phyloP scores from a whole-genome alignment of 2,113 vertebrate species.

The Centropus unirufus region DNA sequence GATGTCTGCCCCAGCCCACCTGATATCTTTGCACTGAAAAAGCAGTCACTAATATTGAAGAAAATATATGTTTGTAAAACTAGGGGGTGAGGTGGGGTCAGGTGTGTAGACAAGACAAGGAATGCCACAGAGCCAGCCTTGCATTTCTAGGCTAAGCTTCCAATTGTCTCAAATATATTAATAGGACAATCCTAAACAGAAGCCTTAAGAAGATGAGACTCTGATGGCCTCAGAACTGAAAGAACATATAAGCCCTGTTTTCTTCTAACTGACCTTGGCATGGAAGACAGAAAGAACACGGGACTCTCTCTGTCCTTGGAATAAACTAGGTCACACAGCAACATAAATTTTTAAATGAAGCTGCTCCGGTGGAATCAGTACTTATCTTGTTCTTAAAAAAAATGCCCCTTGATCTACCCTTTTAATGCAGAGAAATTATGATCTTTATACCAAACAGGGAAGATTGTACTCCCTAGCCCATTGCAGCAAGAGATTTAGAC shows the following conservation, averaged over 20 bases:
- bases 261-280: not conserved
- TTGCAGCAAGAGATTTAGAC: not conserved
- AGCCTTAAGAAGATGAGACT: not conserved
- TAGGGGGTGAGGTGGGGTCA: too few species aligned
- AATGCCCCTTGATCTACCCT: not conserved
- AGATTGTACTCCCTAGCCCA: not conserved
- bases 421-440: not conserved
- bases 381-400: not conserved
- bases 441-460: not conserved
- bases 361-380: not conserved
- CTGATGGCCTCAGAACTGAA: not conserved
- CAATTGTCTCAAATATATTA: not conserved
- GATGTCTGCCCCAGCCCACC: not conserved
- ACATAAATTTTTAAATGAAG: conserved; percentile 14
- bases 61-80: too few species aligned
- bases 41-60: not conserved
- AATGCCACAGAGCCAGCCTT: not conserved
- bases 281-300: not conserved
- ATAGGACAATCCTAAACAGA: not conserved
- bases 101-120: not conserved
- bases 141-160: not conserved
- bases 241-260: not conserved
- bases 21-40: not conserved
- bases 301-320: not conserved
- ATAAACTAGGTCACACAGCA: not conserved